Percentiles rank a stretch among this genome's conserved stretches.
These are phyloP conservation scores for Carettochelys insculpta DNA, from an alignment of 2,113 vertebrate genomes.

Conservation along the genomic window DNA sequence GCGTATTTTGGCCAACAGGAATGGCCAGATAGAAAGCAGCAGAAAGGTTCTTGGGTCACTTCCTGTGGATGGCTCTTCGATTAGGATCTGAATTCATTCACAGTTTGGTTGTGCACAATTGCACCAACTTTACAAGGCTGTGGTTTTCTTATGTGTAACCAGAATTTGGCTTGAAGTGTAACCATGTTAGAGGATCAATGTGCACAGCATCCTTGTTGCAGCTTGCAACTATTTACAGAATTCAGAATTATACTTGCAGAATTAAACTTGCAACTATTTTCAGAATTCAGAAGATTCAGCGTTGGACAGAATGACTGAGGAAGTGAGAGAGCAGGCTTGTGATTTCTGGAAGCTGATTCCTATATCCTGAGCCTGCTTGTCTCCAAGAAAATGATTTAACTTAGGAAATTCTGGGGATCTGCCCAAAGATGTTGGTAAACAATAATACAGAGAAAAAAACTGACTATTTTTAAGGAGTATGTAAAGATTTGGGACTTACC, in stretches of 20 bases:
- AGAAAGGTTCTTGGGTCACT: background rate
- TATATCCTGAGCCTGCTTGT: background rate
- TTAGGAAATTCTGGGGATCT: background rate
- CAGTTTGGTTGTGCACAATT: fast-evolving
- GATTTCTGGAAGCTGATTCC: background rate
- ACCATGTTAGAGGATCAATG: background rate
- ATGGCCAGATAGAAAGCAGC: background rate
- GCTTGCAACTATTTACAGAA: background rate
- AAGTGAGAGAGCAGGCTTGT: background rate
- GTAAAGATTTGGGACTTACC: background rate
- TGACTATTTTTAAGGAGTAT: background rate
- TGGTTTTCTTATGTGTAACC: fast-evolving
- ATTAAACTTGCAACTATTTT: background rate
- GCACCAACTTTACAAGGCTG: fast-evolving
- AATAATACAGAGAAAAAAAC: too few species aligned
- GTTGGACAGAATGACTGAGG: background rate
- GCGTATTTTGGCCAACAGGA: background rate
- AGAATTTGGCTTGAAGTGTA: background rate
- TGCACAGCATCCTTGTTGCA: background rate
- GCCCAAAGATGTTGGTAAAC: background rate
- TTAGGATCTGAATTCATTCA: background rate
- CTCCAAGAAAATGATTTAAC: background rate
- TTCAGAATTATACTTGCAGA: background rate
- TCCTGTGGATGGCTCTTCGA: background rate
- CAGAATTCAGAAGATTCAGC: background rate